phyloP scores from a whole-genome alignment of 2,113 vertebrate species.

The Oophaga pumilio region DNA sequence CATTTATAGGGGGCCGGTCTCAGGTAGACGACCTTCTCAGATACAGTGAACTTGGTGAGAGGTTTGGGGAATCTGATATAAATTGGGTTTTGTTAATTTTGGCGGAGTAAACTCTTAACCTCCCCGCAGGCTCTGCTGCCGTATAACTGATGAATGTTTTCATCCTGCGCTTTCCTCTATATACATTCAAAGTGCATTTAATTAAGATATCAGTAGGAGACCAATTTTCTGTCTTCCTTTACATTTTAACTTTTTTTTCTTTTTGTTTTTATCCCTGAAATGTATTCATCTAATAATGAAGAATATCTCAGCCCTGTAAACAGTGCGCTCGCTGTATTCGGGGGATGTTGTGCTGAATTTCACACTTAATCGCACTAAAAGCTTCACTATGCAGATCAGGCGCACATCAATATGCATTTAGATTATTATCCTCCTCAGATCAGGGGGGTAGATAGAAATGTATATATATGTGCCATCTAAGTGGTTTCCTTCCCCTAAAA shows the following conservation, averaged over 20 bases:
- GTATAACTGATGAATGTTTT: not conserved
- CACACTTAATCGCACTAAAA: slow-evolving; percentile 39
- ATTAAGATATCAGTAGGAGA: slow-evolving; percentile 33
- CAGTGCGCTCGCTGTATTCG: not conserved
- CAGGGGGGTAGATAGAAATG: not conserved
- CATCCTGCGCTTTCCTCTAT: not conserved
- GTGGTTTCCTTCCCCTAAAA: not conserved
- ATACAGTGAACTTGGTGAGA: not conserved
- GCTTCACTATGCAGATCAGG: slow-evolving; percentile 21
- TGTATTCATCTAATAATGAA: slow-evolving; percentile 22
- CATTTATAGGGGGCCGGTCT: no score
- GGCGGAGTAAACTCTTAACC: slow-evolving; percentile 1
- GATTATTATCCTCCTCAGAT: slow-evolving; percentile 14
- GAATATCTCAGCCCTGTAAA: not conserved
- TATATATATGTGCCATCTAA: not conserved
- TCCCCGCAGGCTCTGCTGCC: not conserved
- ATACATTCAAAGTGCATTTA: slow-evolving; percentile 29
- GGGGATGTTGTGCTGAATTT: not conserved
- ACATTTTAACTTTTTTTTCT: slow-evolving; percentile 1
- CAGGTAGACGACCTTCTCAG: not conserved
- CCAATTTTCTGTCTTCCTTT: slow-evolving; percentile 4
- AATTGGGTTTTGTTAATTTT: not conserved
- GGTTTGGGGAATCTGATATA: not conserved
- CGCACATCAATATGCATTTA: slow-evolving; percentile 11
- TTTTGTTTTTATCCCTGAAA: not conserved